A percentile compares a stretch with the other conserved stretches of the same genome.
Conservation (phyloP, 2,888 invertebrate species). For the Cinara cedri region DNA sequence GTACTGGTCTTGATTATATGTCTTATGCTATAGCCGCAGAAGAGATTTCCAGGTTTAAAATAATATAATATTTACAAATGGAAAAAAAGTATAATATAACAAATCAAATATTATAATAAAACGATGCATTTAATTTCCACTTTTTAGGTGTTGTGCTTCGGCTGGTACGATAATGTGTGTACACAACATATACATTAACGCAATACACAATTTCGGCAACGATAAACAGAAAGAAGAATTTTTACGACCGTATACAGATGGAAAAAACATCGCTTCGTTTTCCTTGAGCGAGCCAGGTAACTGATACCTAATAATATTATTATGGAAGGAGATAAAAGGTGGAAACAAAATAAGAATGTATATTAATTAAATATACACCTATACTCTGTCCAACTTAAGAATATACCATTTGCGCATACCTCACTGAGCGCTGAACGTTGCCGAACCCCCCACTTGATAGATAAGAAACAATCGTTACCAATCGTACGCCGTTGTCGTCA, state of each 20-base stretch:
- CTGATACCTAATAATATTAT: no score
- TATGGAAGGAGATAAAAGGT: no score
- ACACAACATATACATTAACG: constrained; percentile 88
- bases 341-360: no score
- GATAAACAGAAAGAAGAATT: constrained; percentile 80
- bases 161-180: constrained; percentile 94
- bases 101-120: neutral
- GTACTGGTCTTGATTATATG: constrained; percentile 87
- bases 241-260: constrained; percentile 77
- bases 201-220: constrained; percentile 78
- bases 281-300: constrained; percentile 85
- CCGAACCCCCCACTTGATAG: no score
- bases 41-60: constrained; percentile 76
- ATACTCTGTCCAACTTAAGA: no score
- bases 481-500: no score
- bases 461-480: no score
- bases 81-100: neutral
- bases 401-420: no score
- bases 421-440: no score
- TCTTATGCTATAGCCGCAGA: constrained; percentile 94
- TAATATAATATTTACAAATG: neutral
- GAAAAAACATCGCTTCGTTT: constrained; percentile 84
- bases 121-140: constrained; percentile 29
- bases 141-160: constrained; percentile 75
- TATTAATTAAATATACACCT: no score